These are phyloP conservation scores for Peucedramus taeniatus DNA, from an alignment of 2,113 vertebrate species.

Conservation along the genomic window DNA sequence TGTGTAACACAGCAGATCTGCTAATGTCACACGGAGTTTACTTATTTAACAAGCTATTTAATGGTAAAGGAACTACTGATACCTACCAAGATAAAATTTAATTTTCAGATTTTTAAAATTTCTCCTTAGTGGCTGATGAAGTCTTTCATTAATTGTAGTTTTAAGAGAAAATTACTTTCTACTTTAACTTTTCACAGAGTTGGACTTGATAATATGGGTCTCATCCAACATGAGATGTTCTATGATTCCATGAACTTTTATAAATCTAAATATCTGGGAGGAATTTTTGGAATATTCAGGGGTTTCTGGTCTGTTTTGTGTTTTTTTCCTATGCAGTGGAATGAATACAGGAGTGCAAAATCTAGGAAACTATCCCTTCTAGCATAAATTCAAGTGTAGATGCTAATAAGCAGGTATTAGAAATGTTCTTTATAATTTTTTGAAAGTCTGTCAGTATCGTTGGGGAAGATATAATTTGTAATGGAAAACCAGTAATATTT, in stretches of 20 bases:
- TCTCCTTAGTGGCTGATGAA: not conserved
- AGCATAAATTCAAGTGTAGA: not conserved
- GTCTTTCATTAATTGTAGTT: not conserved
- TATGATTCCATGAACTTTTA: not conserved
- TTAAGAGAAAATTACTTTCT: not conserved
- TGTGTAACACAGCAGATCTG: not conserved
- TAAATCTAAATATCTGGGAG: not conserved
- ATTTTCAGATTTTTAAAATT: not conserved
- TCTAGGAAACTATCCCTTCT: not conserved
- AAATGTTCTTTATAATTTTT: not conserved
- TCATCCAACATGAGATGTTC: not conserved
- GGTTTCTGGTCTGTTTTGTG: rapidly evolving
- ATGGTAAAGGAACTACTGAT: not conserved
- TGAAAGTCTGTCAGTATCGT: not conserved
- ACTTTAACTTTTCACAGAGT: not conserved
- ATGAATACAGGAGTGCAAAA: not conserved
- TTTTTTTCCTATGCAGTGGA: not conserved
- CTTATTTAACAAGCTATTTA: not conserved
- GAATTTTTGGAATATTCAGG: not conserved
- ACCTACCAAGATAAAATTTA: not conserved
- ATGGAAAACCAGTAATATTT: not conserved
- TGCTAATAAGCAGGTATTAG: not conserved
- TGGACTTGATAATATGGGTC: not conserved
- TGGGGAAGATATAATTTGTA: not conserved
- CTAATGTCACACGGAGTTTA: not conserved